Evolutionary conservation across 2,797 vertebrate species (phyloP), one percentile per base, ranked within the genome.

Genomic region (Pelochelys cantorii): DNA sequence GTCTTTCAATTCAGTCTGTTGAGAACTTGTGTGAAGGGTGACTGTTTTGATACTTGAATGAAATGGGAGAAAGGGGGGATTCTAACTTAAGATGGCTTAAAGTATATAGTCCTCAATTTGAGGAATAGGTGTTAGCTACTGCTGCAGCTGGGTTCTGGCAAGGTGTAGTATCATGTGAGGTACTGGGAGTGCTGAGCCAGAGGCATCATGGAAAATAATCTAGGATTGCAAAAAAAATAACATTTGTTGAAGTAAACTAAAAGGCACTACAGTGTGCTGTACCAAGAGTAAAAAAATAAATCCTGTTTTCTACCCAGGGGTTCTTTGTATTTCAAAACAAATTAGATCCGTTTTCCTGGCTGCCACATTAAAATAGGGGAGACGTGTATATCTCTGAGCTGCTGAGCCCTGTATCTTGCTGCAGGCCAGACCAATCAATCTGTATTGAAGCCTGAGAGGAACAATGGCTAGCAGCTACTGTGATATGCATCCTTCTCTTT

Each of bases 1-100:
- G 93, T 96, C 88, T 95, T 89, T 87, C 93, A 96, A 80, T 89
- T 65, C 79, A 85, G 90, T 91, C 93, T 96, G 77, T 91, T 95
- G 92, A 86, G 88, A 88, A 92, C 94, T 94, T 96, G n/a, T 96
- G 78, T 85, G 92, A 97, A 92, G 87, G 92, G 90, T 85, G 75
- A 82, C 79, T 97, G 4, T 84, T 94, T 85, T 91, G 84, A 88
- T 90, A 91, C 86, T 92, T 0, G 0, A 91, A 81, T 92, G 88
- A 71, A 34, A 68, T 68, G 85, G 86, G 86, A 85, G 89, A 93
- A 83, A 92, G 42, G 93, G 79, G 55, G 87, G 84, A 80, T 85
- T 94, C 89, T 85, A 94, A 95, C 65, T 84, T 71, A 48, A 95
- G 81, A 27, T 94, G 54, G 90, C 83, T 96, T 79, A 53, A 79